A percentile compares a stretch with the other conserved stretches of the same genome.
Conservation (phyloP, 2,113 vertebrate genomes). For the Leptocoma aspasia region DNA sequence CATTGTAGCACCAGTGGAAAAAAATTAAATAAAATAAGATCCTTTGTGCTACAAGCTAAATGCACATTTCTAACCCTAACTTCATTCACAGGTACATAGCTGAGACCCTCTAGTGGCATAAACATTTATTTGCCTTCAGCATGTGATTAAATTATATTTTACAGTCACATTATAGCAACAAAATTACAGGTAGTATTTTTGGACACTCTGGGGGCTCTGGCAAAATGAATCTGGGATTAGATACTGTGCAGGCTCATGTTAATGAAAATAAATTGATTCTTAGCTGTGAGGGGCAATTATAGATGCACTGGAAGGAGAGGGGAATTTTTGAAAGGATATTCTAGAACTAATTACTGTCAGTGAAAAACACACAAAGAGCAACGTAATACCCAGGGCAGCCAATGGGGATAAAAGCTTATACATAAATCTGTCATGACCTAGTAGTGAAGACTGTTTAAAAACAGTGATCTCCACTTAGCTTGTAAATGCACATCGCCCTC, state of each 20-base stretch:
- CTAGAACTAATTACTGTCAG: constrained; percentile 36
- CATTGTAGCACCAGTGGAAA: not conserved
- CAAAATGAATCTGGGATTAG: not conserved
- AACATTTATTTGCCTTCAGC: not conserved
- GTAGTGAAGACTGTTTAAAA: constrained; percentile 59
- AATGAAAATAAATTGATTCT: constrained; percentile 34
- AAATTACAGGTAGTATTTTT: not conserved
- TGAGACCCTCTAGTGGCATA: constrained; percentile 68
- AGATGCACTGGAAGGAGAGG: not conserved
- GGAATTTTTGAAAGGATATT: constrained; percentile 26
- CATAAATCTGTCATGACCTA: constrained; percentile 9
- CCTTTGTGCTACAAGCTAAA: not conserved
- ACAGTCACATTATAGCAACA: not conserved
- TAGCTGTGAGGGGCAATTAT: not conserved
- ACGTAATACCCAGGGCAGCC: constrained; percentile 46
- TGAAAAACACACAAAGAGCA: constrained; percentile 22
- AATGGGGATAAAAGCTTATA: constrained; percentile 32
- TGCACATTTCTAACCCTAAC: not conserved
- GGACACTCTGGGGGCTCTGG: not conserved
- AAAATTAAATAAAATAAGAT: not conserved
- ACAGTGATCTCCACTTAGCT: constrained; percentile 50
- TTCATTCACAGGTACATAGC: not conserved
- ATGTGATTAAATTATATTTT: not conserved
- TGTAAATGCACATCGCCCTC: constrained; percentile 33
- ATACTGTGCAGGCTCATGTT: not conserved